Conservation (phyloP, 2,888 invertebrate genomes). For the Phortica magna region DNA sequence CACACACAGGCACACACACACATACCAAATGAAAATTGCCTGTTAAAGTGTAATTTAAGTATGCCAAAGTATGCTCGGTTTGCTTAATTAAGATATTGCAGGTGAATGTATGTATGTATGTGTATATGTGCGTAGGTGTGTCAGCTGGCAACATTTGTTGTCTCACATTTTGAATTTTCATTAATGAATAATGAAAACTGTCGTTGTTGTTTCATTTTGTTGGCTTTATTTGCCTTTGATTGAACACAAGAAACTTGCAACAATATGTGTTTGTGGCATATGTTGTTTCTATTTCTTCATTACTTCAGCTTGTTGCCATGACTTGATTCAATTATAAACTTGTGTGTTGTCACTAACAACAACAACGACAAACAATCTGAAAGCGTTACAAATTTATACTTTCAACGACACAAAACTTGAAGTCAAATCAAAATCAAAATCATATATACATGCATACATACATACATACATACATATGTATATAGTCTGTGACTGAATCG, state of each 20-base stretch:
- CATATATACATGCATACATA: no score
- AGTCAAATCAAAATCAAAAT: not conserved
- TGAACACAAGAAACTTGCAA: no score
- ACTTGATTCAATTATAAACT: not conserved
- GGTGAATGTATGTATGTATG: not conserved
- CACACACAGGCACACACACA: not conserved
- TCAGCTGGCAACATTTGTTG: not conserved
- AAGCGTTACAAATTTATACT: not conserved
- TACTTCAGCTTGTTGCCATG: not conserved
- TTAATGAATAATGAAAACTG: not conserved
- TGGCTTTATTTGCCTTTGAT: not conserved
- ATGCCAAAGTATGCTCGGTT: constrained; percentile 15
- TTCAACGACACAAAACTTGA: not conserved
- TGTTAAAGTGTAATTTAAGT: constrained; percentile 19
- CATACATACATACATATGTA: no score
- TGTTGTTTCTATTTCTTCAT: not conserved
- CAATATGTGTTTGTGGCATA: not conserved
- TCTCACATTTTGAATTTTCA: not conserved
- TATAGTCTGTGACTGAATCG: no score
- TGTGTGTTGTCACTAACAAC: not conserved
- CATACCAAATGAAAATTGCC: not conserved
- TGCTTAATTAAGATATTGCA: constrained; percentile 18
- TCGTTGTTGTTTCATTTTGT: not conserved
- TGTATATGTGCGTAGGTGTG: not conserved
- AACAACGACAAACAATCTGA: not conserved